Base-by-base conservation (phyloP, 2,113 vertebrate species). In the Xyrauchen texanus region DNA sequence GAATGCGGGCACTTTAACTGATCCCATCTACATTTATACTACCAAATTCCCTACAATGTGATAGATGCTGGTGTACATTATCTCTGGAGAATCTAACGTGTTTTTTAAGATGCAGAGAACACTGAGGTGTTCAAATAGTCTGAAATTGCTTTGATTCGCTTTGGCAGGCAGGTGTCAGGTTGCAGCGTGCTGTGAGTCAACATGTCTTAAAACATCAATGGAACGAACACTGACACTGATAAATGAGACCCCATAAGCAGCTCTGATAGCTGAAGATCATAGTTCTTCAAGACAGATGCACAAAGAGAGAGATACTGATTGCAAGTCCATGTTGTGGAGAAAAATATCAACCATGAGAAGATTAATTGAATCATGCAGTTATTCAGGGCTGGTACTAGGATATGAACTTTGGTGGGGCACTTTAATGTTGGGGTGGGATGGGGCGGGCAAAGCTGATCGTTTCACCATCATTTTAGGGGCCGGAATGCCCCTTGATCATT, bases 191-290 rank as follows among this genome's bases (percentile, higher is more conserved):
- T 87, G 88, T 89, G 88, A 92, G 90, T 90, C 87, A 88, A 91
- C 89, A 85, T 87, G 89, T 91, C 91, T 88, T 80, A 83, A 92
- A 92, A 90, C 88, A 92, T 92, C 90, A 92, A 90, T 46, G 87
- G 64, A 92, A 86, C 74, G 16, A 88, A 91, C 89, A 79, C 79
- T 84, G 92, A 92, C 92, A 91, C 85, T 92, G 92, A 93, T 91
- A 88, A 88, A 93, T 92, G 90, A 87, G 70, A 85, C 86, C 82
- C 80, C 80, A 82, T 83, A 81, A 77, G 77, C 81, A 80, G 80
- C 83, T 80, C 79, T 57, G 55, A 34, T 34, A 58, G 55, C 53
- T 34, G 34, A 68, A n/a, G 8, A 75, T 70, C 49, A n/a, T 0
- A 1, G 51, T 21, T 68, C 53, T 9, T 66, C 44, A 72, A 70